Percentiles rank a stretch among this genome's conserved stretches.
phyloP scores from a whole-genome alignment of 2,888 invertebrate genomes.

The Thymelicus lineola region DNA sequence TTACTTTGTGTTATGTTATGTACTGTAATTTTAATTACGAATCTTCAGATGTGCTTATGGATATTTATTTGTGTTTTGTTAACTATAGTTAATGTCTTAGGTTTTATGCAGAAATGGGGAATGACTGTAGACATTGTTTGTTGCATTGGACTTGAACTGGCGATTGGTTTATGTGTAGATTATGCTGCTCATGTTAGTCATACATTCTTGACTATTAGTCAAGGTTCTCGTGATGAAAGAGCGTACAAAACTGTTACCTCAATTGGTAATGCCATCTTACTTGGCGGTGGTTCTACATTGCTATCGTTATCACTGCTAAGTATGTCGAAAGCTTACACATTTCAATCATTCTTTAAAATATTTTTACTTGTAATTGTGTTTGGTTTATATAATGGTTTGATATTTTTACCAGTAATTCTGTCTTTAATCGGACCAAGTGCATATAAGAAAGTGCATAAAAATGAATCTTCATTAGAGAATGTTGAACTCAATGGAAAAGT shows the following conservation, averaged over 20 bases:
- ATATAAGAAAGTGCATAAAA: conserved; percentile 58
- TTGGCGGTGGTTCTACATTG: conserved; percentile 91
- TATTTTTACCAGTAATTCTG: conserved; percentile 90
- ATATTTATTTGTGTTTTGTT: conserved; percentile 90
- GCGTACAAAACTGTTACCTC: conserved; percentile 87
- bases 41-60: conserved; percentile 91
- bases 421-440: conserved; percentile 89
- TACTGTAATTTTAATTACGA: conserved; percentile 90
- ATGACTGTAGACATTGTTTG: conserved; percentile 93
- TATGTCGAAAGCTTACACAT: conserved; percentile 90
- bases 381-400: conserved; percentile 91
- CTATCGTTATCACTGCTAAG: conserved; percentile 89
- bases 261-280: conserved; percentile 91
- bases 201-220: conserved; percentile 88
- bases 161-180: conserved; percentile 93
- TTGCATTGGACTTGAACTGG: conserved; percentile 91
- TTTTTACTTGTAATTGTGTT: conserved; percentile 91
- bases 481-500: conserved; percentile 69
- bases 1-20: conserved; percentile 92
- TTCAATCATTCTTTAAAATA: conserved; percentile 90
- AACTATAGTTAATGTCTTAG: conserved; percentile 90
- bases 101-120: conserved; percentile 92
- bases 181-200: conserved; percentile 93
- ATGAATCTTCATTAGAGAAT: conserved; percentile 57
- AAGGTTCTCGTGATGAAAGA: conserved; percentile 83